phyloP scores from a whole-genome alignment of 2,113 vertebrate species.

The Marmota flaviventris region DNA sequence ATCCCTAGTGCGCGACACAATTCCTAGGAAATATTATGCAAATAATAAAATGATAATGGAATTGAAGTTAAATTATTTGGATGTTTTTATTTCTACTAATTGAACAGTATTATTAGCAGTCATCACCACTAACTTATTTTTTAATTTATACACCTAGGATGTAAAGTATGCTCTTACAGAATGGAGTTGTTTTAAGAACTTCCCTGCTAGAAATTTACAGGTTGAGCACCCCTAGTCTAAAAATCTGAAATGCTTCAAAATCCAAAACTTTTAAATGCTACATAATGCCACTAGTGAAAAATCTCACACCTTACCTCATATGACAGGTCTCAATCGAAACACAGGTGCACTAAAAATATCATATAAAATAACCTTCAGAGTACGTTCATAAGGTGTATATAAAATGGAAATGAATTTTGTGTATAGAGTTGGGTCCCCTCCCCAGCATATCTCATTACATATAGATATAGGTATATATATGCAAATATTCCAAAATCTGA shows the following conservation, averaged over 20 bases:
- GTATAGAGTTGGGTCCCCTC: neutral
- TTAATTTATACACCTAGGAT: neutral
- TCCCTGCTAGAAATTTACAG: neutral
- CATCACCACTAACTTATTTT: conserved; percentile 17
- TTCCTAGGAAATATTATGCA: neutral
- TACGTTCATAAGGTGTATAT: neutral
- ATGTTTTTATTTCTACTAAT: conserved; percentile 9
- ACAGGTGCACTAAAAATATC: no score
- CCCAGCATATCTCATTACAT: neutral
- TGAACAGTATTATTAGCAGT: neutral
- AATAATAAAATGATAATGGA: neutral
- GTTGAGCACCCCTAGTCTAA: neutral
- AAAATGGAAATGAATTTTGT: neutral
- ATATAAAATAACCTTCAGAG: neutral
- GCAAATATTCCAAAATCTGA: neutral
- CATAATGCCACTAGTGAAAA: no score
- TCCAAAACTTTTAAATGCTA: no score
- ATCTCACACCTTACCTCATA: no score
- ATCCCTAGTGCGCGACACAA: neutral
- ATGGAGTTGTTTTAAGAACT: neutral
- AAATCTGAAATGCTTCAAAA: neutral
- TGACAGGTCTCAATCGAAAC: no score
- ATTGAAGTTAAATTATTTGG: conserved; percentile 40
- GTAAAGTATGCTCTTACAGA: neutral
- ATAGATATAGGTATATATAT: neutral